A percentile compares a stretch with the other conserved stretches of the same genome.
These are phyloP conservation scores for Hypena proboscidalis DNA, from an alignment of 2,888 invertebrate species.

Conservation along the genomic window DNA sequence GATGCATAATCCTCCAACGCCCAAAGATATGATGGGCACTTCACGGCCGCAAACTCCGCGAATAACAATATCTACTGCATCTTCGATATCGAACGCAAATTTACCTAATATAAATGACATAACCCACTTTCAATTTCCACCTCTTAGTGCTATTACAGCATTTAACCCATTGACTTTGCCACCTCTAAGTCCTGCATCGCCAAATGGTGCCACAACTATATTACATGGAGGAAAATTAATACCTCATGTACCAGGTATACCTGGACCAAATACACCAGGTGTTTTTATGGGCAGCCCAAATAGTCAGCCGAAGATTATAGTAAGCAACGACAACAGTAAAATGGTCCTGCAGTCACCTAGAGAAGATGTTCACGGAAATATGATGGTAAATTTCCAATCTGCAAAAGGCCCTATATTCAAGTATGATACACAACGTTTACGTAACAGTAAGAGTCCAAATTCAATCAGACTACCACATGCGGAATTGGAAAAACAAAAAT, in stretches of 20 bases:
- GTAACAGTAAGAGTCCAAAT: slow-evolving; percentile 60
- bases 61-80: slow-evolving; percentile 83
- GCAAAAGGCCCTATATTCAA: slow-evolving; percentile 52
- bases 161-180: slow-evolving; percentile 89
- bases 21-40: slow-evolving; percentile 71
- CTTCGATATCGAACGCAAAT: slow-evolving; percentile 82
- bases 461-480: slow-evolving; percentile 47
- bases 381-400: slow-evolving; percentile 46
- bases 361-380: slow-evolving; percentile 53
- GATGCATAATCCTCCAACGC: slow-evolving; percentile 86
- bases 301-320: slow-evolving; percentile 50
- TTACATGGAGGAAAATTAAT: slow-evolving; percentile 90
- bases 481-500: slow-evolving; percentile 59
- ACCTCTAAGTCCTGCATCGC: slow-evolving; percentile 77
- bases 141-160: slow-evolving; percentile 88
- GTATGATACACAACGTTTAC: slow-evolving; percentile 59
- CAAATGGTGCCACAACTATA: slow-evolving; percentile 87
- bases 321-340: slow-evolving; percentile 54
- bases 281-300: slow-evolving; percentile 63
- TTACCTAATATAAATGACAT: slow-evolving; percentile 81
- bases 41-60: slow-evolving; percentile 83
- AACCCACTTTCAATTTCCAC: slow-evolving; percentile 87
- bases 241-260: slow-evolving; percentile 94
- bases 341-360: slow-evolving; percentile 45
- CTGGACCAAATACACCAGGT: slow-evolving; percentile 89